These are phyloP conservation scores for Belonocnema kinseyi DNA, from an alignment of 1,140 invertebrate genomes.

Conservation along the genomic window DNA sequence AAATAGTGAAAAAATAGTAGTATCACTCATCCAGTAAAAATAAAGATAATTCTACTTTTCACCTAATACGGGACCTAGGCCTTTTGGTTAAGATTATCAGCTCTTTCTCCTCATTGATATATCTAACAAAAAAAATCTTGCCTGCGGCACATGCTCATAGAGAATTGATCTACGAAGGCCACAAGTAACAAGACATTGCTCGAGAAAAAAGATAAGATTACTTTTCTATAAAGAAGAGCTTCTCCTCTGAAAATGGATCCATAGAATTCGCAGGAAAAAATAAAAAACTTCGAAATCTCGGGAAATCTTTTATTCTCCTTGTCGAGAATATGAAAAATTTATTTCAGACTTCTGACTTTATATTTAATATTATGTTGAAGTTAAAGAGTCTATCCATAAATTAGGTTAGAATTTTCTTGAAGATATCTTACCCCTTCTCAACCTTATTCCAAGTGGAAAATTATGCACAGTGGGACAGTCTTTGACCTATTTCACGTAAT, in stretches of 20 bases:
- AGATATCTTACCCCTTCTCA: no score
- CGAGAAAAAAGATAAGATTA: constrained; percentile 28
- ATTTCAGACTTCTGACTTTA: constrained; percentile 23
- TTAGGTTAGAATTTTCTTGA: no score
- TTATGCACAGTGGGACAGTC: no score
- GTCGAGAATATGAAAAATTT: constrained; percentile 36
- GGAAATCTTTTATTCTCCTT: constrained; percentile 17
- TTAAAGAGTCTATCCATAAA: no score
- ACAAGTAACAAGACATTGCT: constrained; percentile 14
- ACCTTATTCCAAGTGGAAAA: no score
- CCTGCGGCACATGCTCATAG: not conserved
- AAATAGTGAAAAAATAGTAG: no score
- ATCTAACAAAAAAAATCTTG: not conserved
- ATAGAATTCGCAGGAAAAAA: constrained; percentile 18
- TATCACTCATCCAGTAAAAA: no score
- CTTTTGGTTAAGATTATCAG: no score
- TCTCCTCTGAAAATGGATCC: constrained; percentile 21
- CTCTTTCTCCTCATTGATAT: not conserved
- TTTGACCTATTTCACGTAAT: no score
- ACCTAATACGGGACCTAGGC: no score
- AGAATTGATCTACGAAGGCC: not conserved
- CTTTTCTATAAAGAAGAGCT: not conserved
- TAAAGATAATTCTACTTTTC: no score
- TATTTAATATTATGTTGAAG: no score
- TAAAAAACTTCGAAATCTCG: not conserved